These are phyloP conservation scores for Cyprinodon variegatus DNA, from an alignment of 2,113 vertebrate species.

Conservation along the genomic window DNA sequence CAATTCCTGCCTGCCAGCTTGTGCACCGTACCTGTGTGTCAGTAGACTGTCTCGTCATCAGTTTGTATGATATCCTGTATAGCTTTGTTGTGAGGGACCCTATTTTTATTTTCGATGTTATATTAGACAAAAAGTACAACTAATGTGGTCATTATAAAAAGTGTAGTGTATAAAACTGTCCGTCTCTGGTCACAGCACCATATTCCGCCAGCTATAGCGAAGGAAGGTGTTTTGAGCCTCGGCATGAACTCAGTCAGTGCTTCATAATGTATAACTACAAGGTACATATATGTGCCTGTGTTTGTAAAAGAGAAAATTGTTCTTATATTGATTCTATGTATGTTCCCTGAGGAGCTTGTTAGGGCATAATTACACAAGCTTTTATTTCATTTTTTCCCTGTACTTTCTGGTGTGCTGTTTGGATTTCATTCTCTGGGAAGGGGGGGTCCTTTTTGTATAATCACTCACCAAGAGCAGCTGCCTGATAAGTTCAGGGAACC, in stretches of 20 bases:
- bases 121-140: conserved; percentile 76
- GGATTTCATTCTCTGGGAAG: conserved; percentile 8
- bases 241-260: conserved; percentile 73
- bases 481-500: conserved; percentile 36
- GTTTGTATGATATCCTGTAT: conserved; percentile 91
- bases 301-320: conserved; percentile 49
- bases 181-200: conserved; percentile 69
- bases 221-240: conserved; percentile 59
- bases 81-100: conserved; percentile 92
- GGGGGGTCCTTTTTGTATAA: conserved; percentile 51
- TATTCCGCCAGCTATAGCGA: conserved; percentile 66
- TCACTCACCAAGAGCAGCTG: conserved; percentile 40
- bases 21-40: conserved; percentile 97
- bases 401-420: conserved; percentile 71
- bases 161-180: conserved; percentile 71
- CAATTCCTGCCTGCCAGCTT: conserved; percentile 94
- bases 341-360: conserved; percentile 56
- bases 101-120: conserved; percentile 81
- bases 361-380: conserved; percentile 47
- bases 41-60: conserved; percentile 91
- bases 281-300: conserved; percentile 57
- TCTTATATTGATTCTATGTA: conserved; percentile 52
- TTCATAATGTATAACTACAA: conserved; percentile 64
- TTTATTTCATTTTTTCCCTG: conserved; percentile 37
- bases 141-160: conserved; percentile 74